These are phyloP conservation scores for Drosophila histrio DNA, from an alignment of 2,888 invertebrate genomes.

Conservation along the genomic window DNA sequence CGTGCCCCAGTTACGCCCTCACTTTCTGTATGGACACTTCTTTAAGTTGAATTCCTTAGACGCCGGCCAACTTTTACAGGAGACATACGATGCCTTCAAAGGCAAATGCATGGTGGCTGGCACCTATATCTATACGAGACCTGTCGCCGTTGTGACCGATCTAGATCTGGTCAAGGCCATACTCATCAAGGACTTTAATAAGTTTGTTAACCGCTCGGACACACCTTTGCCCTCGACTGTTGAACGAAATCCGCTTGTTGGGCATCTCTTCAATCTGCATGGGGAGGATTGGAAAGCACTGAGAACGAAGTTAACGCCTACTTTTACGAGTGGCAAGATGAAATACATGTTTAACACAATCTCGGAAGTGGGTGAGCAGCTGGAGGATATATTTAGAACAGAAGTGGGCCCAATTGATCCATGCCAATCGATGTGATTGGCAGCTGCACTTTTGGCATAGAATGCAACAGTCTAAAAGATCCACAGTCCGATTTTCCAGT, in stretches of 20 bases:
- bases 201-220: constrained; percentile 81
- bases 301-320: constrained; percentile 84
- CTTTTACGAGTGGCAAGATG: constrained; percentile 85
- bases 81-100: constrained; percentile 72
- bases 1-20: constrained; percentile 57
- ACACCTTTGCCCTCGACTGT: constrained; percentile 46
- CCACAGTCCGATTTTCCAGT: constrained; percentile 81
- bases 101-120: constrained; percentile 64
- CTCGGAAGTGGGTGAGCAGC: constrained; percentile 68
- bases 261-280: constrained; percentile 77
- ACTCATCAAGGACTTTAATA: constrained; percentile 82
- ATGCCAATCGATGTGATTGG: constrained; percentile 85
- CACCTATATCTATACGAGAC: constrained; percentile 68
- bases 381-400: constrained; percentile 40
- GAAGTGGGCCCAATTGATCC: constrained; percentile 51
- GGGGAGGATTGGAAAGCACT: constrained; percentile 84
- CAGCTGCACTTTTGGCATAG: constrained; percentile 84
- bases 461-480: constrained; percentile 83
- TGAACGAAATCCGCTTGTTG: constrained; percentile 78
- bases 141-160: constrained; percentile 68
- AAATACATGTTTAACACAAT: constrained; percentile 84
- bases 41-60: constrained; percentile 54
- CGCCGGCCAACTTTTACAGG: constrained; percentile 55
- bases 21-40: constrained; percentile 64
- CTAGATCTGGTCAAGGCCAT: constrained; percentile 81